A percentile compares a stretch with the other conserved stretches of the same genome.
Conservation (phyloP, 2,113 vertebrate genomes). For the Caretta caretta region DNA sequence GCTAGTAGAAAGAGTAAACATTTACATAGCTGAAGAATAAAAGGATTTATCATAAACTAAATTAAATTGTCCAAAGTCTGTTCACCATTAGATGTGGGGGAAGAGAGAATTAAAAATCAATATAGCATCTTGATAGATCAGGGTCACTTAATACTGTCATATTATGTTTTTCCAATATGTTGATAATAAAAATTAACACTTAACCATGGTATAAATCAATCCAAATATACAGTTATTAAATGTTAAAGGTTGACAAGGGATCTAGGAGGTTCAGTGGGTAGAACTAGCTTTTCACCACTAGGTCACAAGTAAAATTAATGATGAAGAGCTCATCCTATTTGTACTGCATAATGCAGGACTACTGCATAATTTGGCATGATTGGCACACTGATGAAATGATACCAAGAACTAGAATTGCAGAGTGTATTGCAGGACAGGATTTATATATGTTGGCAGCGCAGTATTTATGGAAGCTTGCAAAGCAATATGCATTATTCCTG, state of each 20-base stretch:
- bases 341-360: neutral
- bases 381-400: neutral
- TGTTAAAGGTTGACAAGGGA: neutral
- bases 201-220: neutral
- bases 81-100: neutral
- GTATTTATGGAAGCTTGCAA: neutral
- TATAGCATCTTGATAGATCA: neutral
- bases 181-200: neutral
- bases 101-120: neutral
- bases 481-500: fast-evolving
- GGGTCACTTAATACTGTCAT: neutral
- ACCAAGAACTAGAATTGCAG: neutral
- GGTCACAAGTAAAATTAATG: neutral
- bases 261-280: neutral
- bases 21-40: neutral
- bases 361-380: fast-evolving
- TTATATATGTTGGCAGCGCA: neutral
- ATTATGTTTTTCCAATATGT: neutral
- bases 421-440: fast-evolving
- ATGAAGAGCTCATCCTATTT: neutral
- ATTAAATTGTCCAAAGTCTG: slow-evolving; percentile 27
- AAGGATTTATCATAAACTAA: slow-evolving; percentile 39
- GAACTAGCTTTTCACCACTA: neutral
- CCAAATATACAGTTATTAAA: neutral
- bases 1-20: neutral